phyloP scores from a whole-genome alignment of 2,113 vertebrate species.

The Anoplopoma fimbria region DNA sequence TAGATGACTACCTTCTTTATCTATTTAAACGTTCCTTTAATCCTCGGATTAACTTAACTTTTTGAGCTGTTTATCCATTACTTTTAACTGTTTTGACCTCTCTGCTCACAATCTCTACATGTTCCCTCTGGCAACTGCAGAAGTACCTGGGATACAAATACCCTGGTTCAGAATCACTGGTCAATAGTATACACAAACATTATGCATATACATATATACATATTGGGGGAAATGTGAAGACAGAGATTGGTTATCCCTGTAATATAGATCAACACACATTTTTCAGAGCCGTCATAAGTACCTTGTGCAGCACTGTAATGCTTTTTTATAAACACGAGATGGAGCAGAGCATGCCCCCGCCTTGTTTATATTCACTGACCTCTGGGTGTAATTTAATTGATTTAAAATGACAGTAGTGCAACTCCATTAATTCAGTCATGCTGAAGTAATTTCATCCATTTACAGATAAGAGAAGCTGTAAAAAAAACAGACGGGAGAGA shows the following conservation, averaged over 20 bases:
- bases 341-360: background rate
- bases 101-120: background rate
- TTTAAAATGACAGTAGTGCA: slow-evolving; percentile 43
- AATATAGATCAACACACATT: background rate
- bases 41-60: too few relatives aligned
- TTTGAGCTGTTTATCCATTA: too few relatives aligned
- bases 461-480: slow-evolving; percentile 41
- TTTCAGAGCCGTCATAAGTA: slow-evolving; percentile 19
- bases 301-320: slow-evolving; percentile 25
- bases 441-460: slow-evolving; percentile 54
- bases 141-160: background rate
- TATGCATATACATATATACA: background rate
- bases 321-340: slow-evolving; percentile 29
- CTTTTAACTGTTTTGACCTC: background rate
- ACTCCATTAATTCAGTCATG: slow-evolving; percentile 43
- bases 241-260: background rate
- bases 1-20: too few relatives aligned
- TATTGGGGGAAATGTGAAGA: background rate
- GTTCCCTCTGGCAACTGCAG: background rate
- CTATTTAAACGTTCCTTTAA: too few relatives aligned
- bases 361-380: slow-evolving; percentile 58
- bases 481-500: slow-evolving; percentile 31
- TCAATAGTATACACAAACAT: background rate
- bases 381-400: slow-evolving; percentile 61
- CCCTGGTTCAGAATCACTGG: background rate